phyloP scores from a whole-genome alignment of 2,113 vertebrate species.

The Chaenocephalus aceratus region DNA sequence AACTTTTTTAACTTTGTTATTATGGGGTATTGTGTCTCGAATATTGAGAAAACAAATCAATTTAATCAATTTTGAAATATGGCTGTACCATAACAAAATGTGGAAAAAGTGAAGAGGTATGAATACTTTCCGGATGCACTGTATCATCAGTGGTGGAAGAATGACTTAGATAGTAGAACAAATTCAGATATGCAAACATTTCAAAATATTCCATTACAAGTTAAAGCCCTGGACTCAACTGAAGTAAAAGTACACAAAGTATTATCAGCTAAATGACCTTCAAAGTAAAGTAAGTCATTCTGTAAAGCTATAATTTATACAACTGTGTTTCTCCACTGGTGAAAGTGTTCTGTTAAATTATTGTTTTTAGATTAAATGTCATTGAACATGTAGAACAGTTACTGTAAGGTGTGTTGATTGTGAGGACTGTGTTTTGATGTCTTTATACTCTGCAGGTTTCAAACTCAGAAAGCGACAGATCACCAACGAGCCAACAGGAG shows the following conservation, averaged over 20 bases:
- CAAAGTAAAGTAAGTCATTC: no score
- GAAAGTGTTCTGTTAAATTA: not conserved
- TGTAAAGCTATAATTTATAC: no score
- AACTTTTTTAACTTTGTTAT: no score
- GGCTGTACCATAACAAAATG: no score
- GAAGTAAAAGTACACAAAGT: not conserved
- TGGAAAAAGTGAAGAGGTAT: no score
- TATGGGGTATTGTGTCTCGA: no score
- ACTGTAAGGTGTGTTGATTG: not conserved
- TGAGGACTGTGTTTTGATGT: not conserved
- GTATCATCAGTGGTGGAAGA: not conserved
- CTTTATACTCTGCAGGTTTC: slow-evolving; percentile 84
- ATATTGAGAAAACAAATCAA: no score
- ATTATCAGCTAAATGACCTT: not conserved
- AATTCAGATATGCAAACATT: not conserved
- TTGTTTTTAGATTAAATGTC: not conserved
- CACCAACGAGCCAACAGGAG: slow-evolving; percentile 89
- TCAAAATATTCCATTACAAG: not conserved
- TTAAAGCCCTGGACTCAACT: not conserved
- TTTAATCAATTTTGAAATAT: no score
- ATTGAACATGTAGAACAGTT: not conserved
- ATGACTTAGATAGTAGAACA: not conserved
- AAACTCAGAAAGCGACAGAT: slow-evolving; percentile 92
- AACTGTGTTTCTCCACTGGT: no score
- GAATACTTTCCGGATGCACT: no score